Base-by-base conservation (phyloP, 2,797 vertebrate genomes). In the Myiotriccus ornatus region DNA sequence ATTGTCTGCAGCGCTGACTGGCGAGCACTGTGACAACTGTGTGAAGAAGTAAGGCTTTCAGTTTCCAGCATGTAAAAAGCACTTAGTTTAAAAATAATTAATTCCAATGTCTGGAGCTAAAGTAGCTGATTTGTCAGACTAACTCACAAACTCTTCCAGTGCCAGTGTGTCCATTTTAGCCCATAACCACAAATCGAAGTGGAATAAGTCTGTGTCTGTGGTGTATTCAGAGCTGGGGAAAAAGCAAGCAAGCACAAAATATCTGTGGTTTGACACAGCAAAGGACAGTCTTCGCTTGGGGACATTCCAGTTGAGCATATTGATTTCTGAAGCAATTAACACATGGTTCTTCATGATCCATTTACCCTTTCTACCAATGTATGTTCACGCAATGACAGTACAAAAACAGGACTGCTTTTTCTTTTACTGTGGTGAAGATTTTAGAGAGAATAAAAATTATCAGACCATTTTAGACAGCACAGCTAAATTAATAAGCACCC, bases 281-380 rank as follows among this genome's bases (percentile, higher is more conserved):
- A 92, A 95, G 95, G 78, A 81, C 92, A 95, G 37, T 67, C 68
- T 93, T 93, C 94, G 89, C 94, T 88, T 1, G 53, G 64, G 90
- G 88, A 74, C 84, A 75, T 90, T 73, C 50, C 44, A 93, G 83
- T 57, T 88, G 91, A 94, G 63, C 76, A 19, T 76, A 96, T 95
- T 87, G 94, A 97, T 95, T 95, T 89, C 86, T 85, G 59, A 91
- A 95, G 71, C 84, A 96, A 83, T 95, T 96, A 94, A 69, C 87
- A 84, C 79, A 46, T 41, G 46, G 44, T 52, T 91, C 78, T 86
- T 84, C 55, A 37, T 80, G 70, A 73, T 87, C 73, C 84, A 81
- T 94, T 95, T 95, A 63, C 56, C 63, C 90, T 79, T 90, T 84
- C 68, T 93, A 39, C 78, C 84, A 76, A 67, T 94, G 62, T 73